phyloP scores from a whole-genome alignment of 2,797 vertebrate genomes.

The Phoxinus dragarum region DNA sequence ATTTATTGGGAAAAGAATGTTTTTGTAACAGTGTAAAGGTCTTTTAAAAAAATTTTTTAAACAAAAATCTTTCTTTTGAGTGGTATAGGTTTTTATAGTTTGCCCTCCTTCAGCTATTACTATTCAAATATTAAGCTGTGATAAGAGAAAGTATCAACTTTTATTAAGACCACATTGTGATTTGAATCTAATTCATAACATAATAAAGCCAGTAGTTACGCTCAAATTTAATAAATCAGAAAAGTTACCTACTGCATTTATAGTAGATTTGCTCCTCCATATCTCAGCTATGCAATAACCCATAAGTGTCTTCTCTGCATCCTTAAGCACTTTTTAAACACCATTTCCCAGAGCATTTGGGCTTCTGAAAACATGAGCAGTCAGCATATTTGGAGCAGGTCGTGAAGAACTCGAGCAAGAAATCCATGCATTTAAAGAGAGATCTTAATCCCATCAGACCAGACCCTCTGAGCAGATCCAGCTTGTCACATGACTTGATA shows the following conservation, averaged over 20 bases:
- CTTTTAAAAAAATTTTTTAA: neutral
- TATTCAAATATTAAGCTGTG: neutral
- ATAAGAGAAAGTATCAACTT: neutral
- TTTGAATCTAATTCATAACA: conserved; percentile 3
- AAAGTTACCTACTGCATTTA: conserved; percentile 19
- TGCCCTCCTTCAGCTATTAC: neutral
- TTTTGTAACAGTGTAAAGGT: neutral
- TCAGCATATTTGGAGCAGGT: conserved; percentile 50
- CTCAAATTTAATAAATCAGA: conserved; percentile 5
- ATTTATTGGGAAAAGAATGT: neutral
- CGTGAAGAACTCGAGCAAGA: conserved; percentile 44
- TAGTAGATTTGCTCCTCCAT: conserved; percentile 16
- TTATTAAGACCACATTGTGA: neutral
- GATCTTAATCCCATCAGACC: conserved; percentile 50
- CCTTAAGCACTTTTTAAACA: conserved; percentile 48
- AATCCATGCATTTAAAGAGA: conserved; percentile 52
- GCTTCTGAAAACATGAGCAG: conserved; percentile 35
- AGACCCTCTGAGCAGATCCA: conserved; percentile 25
- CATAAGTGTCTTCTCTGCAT: conserved; percentile 11
- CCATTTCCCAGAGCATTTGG: conserved; percentile 42
- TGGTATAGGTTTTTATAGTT: neutral
- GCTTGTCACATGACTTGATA: conserved; percentile 35
- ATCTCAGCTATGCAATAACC: conserved; percentile 32
- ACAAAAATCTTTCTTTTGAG: neutral
- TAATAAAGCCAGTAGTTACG: conserved; percentile 25